Conservation (phyloP, 2,113 vertebrate genomes). For the Macrotus californicus region DNA sequence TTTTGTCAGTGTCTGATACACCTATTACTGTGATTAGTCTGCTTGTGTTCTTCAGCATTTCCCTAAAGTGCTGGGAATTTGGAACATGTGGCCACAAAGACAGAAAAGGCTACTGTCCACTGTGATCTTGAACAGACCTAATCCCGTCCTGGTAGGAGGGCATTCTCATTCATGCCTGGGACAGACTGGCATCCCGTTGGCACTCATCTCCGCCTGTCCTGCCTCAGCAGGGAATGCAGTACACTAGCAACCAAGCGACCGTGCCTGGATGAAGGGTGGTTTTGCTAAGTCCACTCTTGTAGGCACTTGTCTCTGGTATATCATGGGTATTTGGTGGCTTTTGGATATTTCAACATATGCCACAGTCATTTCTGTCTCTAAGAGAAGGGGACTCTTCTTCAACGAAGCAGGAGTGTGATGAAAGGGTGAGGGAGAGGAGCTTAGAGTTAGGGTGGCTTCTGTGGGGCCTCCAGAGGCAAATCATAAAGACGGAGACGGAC, state of each 20-base stretch:
- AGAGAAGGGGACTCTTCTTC: background rate
- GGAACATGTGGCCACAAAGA: background rate
- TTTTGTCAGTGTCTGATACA: background rate
- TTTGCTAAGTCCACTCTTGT: background rate
- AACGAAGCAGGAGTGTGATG: background rate
- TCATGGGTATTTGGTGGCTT: background rate
- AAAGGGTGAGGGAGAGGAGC: background rate
- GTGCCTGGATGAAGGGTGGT: rapidly evolving
- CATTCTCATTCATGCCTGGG: background rate
- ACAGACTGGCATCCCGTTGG: too few relatives aligned
- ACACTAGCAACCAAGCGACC: background rate
- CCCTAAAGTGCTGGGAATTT: background rate
- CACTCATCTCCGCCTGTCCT: too few relatives aligned
- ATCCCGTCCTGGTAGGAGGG: background rate
- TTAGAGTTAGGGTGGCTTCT: background rate
- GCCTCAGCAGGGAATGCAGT: background rate
- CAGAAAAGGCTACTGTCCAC: background rate
- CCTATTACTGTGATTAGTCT: background rate
- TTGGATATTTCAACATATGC: background rate
- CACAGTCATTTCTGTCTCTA: background rate
- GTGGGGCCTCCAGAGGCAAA: background rate
- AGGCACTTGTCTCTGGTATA: background rate
- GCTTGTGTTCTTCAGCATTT: background rate
- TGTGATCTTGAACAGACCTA: background rate
- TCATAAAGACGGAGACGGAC: background rate